Conservation (phyloP, 2,113 vertebrate genomes). For the Megaceryle maxima region DNA sequence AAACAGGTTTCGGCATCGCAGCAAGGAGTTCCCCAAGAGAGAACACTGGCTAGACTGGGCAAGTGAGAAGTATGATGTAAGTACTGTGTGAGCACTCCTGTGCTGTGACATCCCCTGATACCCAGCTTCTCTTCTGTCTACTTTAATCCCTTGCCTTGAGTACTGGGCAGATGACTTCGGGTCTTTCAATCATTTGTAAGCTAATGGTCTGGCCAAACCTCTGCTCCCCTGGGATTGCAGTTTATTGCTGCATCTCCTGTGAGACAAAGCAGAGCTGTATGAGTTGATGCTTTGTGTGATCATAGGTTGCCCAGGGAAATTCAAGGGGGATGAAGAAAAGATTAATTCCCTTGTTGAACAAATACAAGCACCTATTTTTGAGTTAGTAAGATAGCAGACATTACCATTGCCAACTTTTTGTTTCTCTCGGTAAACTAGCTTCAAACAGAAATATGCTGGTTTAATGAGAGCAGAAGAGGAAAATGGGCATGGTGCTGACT, state of each 20-base stretch:
- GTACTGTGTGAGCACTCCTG: not conserved
- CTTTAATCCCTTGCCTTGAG: not conserved
- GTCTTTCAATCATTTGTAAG: not conserved
- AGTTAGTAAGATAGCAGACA: not conserved
- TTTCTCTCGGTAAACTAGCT: not conserved
- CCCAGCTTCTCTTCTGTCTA: not conserved
- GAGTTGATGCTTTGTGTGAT: not conserved
- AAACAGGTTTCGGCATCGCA: conserved; percentile 87
- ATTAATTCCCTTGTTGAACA: not conserved
- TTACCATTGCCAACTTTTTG: not conserved
- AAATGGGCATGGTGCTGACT: not conserved
- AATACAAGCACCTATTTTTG: not conserved
- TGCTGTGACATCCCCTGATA: not conserved
- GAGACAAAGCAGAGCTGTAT: not conserved
- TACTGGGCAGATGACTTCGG: not conserved
- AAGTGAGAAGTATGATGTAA: conserved; percentile 88
- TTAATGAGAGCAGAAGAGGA: not conserved
- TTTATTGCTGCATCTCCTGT: not conserved
- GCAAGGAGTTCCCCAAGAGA: conserved; percentile 81
- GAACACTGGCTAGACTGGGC: conserved; percentile 98
- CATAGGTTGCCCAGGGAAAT: not conserved
- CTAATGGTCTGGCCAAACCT: not conserved
- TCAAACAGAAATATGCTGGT: not conserved
- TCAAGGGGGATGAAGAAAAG: not conserved
- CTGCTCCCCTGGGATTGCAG: not conserved